These are phyloP conservation scores for Drosophila setifemur DNA, from an alignment of 1,140 invertebrate species.

Conservation along the genomic window DNA sequence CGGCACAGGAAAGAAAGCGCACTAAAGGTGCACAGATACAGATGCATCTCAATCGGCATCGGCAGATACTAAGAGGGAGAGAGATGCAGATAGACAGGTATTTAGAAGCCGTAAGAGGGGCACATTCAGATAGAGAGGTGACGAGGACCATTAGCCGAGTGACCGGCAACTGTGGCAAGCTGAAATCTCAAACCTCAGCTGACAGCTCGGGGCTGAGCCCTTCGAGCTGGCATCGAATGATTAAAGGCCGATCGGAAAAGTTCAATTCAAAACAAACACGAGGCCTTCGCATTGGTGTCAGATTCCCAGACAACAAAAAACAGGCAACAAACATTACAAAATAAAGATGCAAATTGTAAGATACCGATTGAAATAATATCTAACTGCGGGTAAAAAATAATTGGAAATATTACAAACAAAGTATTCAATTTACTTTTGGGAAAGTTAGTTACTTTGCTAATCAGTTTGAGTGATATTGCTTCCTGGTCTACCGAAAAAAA, in stretches of 20 bases:
- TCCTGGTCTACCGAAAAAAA: constrained; percentile 5
- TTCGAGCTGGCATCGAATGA: constrained; percentile 40
- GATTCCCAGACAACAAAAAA: constrained; percentile 5
- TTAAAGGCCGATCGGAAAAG: constrained; percentile 17
- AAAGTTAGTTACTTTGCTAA: no score
- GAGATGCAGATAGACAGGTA: neutral
- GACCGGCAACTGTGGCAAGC: constrained; percentile 14
- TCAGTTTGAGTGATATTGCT: neutral
- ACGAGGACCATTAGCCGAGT: constrained; percentile 56
- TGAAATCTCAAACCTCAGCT: neutral
- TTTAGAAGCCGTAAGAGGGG: neutral
- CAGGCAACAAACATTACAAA: no score
- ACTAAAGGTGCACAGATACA: neutral
- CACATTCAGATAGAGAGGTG: constrained; percentile 30
- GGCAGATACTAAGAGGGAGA: constrained; percentile 6
- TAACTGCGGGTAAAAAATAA: neutral
- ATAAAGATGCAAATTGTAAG: no score
- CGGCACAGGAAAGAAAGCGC: constrained; percentile 58
- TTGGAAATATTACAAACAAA: neutral
- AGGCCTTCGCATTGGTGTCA: constrained; percentile 17
- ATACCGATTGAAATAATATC: no score
- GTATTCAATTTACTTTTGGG: no score
- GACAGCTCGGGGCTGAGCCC: constrained; percentile 39
- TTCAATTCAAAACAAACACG: constrained; percentile 7
- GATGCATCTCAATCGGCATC: no score